Conservation (phyloP, 2,797 vertebrate genomes). For the Rhinichthys osculus region DNA sequence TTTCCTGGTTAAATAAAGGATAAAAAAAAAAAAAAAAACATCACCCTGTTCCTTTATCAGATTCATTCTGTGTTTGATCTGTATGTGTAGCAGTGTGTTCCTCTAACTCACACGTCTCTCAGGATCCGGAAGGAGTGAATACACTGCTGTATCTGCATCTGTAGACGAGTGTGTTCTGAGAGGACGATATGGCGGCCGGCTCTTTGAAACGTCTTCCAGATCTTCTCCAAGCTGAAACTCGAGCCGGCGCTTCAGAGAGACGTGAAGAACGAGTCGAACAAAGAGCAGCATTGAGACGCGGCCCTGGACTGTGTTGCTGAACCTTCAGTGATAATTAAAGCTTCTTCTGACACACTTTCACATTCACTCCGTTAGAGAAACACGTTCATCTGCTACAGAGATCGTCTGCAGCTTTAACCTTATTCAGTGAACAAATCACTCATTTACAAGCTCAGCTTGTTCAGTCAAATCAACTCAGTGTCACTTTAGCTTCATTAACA, state of each 20-base stretch:
- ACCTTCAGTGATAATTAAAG: background rate
- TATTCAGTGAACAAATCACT: background rate
- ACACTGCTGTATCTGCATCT: slow-evolving; percentile 67
- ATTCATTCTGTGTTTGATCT: background rate
- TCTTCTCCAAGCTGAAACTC: slow-evolving; percentile 78
- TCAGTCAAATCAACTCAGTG: background rate
- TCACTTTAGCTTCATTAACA: background rate
- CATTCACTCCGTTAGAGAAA: background rate
- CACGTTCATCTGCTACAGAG: background rate
- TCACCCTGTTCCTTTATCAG: background rate
- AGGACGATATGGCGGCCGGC: slow-evolving; percentile 72
- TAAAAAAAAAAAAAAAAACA: too few species aligned
- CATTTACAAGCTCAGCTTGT: background rate
- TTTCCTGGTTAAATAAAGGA: too few species aligned
- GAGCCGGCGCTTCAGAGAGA: slow-evolving; percentile 78
- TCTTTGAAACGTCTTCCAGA: slow-evolving; percentile 80
- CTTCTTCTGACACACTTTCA: background rate
- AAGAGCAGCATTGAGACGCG: slow-evolving; percentile 76
- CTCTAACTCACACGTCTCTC: background rate
- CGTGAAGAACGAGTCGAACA: slow-evolving; percentile 77
- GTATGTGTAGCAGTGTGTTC: background rate
- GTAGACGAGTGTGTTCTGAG: slow-evolving; percentile 75
- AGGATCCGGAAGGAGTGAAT: background rate
- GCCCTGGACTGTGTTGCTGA: background rate
- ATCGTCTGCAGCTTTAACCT: background rate